These are phyloP conservation scores for Leucoptera coffeella DNA, from an alignment of 2,888 invertebrate genomes.

Conservation along the genomic window DNA sequence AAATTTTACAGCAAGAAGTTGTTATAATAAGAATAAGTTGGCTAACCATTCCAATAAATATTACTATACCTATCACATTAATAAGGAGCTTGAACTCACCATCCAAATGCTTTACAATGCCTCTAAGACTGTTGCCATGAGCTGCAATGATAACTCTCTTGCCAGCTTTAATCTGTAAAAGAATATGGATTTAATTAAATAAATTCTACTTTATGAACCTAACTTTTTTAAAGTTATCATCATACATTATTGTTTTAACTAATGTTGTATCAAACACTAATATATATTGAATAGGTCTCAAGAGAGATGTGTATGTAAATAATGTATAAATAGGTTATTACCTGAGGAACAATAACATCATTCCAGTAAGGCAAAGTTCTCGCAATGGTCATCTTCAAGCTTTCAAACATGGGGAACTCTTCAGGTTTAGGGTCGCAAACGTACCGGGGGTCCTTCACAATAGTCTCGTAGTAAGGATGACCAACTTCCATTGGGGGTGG, in stretches of 20 bases:
- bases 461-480: conserved; percentile 68
- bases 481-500: conserved; percentile 75
- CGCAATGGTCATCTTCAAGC: conserved; percentile 73
- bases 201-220: too few species aligned
- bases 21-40: too few species aligned
- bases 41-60: too few species aligned
- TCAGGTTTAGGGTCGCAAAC: conserved; percentile 63
- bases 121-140: conserved; percentile 81
- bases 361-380: conserved; percentile 86
- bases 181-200: conserved; percentile 3
- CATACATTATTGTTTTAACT: too few species aligned
- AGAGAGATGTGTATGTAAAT: too few species aligned
- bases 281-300: too few species aligned
- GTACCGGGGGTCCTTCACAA: conserved; percentile 71
- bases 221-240: neutral
- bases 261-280: too few species aligned
- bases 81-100: conserved; percentile 35
- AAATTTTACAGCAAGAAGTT: too few species aligned
- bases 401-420: conserved; percentile 78
- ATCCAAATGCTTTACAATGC: conserved; percentile 82
- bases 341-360: conserved; percentile 68
- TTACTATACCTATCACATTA: too few species aligned
- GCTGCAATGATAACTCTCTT: conserved; percentile 76
- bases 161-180: conserved; percentile 68
- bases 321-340: too few species aligned